Evolutionary conservation across 2,888 invertebrate species (phyloP).

Genomic region (Tuberolachnus salignus): DNA sequence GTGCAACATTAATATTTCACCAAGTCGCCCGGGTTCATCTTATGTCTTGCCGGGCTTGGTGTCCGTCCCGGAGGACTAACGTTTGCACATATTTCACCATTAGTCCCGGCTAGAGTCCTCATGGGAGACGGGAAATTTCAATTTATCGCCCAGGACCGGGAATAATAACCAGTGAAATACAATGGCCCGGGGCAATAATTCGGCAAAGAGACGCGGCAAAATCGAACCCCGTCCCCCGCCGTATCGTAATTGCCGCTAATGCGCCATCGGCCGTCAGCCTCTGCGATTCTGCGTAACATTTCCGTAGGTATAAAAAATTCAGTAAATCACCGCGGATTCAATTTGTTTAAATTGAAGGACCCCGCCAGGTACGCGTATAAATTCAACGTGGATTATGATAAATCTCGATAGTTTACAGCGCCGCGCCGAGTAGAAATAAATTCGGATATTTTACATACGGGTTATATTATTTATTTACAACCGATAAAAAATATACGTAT

Average conservation of each 20-base stretch:
- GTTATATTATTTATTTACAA: no score
- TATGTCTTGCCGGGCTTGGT: background rate
- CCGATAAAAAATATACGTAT: no score
- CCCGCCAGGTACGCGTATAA: no score
- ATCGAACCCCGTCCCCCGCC: background rate
- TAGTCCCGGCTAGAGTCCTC: conserved; percentile 29
- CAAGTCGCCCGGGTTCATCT: conserved; percentile 41
- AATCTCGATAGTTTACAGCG: no score
- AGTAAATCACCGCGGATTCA: no score
- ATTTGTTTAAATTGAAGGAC: no score
- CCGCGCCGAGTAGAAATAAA: no score
- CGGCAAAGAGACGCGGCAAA: background rate
- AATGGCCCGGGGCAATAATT: conserved; percentile 36
- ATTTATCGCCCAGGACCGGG: conserved; percentile 40
- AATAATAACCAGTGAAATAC: conserved; percentile 56
- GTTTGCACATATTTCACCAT: conserved; percentile 55
- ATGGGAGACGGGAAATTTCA: conserved; percentile 49
- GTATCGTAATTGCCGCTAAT: background rate
- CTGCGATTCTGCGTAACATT: no score
- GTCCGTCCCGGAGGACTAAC: conserved; percentile 44
- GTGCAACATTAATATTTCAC: conserved; percentile 54
- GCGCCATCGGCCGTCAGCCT: background rate
- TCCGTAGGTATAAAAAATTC: no score
- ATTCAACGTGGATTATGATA: no score
- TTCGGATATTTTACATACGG: no score